Evolutionary conservation across 2,797 vertebrate genomes (phyloP), one percentile per base, ranked within the genome.

Genomic region (Brachyalestes nurse): DNA sequence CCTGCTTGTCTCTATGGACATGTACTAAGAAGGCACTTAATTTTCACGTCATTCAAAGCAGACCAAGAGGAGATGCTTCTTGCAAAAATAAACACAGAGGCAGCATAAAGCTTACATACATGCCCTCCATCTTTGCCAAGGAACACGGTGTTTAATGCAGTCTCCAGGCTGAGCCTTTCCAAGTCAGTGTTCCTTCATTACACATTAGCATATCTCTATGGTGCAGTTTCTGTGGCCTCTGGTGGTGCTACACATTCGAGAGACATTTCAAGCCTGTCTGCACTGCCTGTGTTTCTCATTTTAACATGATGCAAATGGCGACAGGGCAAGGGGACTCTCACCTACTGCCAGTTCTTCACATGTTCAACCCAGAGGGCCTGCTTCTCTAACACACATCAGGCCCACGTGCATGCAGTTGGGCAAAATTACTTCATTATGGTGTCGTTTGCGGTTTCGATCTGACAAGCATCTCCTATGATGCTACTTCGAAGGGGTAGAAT

Each of bases 361-460:
- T 13, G 65, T 45, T 67, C 40, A 2, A 21, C 65, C 65, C 65
- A 67, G 65, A 45, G 65, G 65, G 38, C 38, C 65, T 21, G 40
- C 38, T 66, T 47, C 2, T 66, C 38, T 66, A 17, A 64, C 62
- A 34, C 62, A 64, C 28, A 62, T 62, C 25, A 62, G 60, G 12
- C 28, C 60, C 23, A 62, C 23, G 60, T 16, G 23, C 14, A 40
- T 7, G 16, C 28, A 64, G 28, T 64, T 40, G 34, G 34, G 62
- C 34, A 19, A 65, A 65, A 40, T 65, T 8, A 66, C 64, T 66
- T 45, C 55, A 40, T 78, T 89, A 77, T 82, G 75, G 78, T 40
- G 71, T 69, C 66, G 83, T 88, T 83, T 86, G 60, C 66, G 79
- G 83, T 14, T 9, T 61, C 78, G 85, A 85, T 17, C 55, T 84